Percentiles rank a stretch among this genome's conserved stretches.
phyloP scores from a whole-genome alignment of 2,888 invertebrate species.

The Calameuta pallipes region DNA sequence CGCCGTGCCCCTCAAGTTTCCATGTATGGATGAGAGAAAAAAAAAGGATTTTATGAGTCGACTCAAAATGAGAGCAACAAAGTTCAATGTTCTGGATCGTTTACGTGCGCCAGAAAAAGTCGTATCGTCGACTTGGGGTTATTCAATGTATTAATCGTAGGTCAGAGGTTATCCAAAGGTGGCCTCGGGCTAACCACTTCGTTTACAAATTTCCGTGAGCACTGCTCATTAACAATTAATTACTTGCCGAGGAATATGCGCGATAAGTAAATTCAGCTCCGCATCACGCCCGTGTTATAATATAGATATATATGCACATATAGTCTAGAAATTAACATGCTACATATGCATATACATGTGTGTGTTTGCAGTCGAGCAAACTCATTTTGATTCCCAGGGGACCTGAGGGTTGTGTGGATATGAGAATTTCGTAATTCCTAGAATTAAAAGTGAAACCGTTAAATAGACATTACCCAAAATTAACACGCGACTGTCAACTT shows the following conservation, averaged over 20 bases:
- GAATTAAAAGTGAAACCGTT: neutral
- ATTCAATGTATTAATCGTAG: neutral
- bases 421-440: neutral
- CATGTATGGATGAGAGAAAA: neutral
- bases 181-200: neutral
- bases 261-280: neutral
- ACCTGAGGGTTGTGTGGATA: neutral
- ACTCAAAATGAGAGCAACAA: neutral
- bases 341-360: neutral
- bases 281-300: neutral
- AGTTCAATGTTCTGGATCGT: neutral
- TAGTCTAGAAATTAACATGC: no score
- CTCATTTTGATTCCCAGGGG: neutral
- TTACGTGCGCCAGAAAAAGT: neutral
- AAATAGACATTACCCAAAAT: neutral
- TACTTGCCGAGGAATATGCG: neutral
- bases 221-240: neutral
- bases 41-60: neutral
- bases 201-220: neutral
- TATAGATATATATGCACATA: no score
- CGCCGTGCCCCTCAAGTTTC: neutral
- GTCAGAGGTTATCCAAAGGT: neutral
- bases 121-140: neutral
- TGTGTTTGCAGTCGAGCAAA: neutral
- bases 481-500: neutral